Conservation (phyloP, 2,797 vertebrate species). For the Mastacembelus armatus region DNA sequence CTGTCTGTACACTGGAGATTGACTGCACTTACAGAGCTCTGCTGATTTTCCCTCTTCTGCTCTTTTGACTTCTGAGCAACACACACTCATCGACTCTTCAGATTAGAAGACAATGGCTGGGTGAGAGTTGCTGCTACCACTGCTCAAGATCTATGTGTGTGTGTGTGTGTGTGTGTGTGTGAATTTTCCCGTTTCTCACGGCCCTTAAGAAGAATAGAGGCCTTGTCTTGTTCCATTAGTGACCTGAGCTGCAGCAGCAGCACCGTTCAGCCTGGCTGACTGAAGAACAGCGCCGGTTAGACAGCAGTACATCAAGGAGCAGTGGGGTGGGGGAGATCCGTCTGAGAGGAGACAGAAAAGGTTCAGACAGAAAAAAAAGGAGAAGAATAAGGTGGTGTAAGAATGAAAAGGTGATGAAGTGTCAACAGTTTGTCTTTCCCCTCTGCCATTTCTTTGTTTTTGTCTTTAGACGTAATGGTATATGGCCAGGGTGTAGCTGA, state of each 20-base stretch:
- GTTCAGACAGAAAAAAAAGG: not conserved
- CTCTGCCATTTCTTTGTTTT: not conserved
- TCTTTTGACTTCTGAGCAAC: conserved; percentile 40
- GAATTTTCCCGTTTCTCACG: conserved; percentile 59
- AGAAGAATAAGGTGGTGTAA: not conserved
- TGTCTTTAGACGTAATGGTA: not conserved
- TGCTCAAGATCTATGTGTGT: conserved; percentile 38
- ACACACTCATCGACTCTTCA: conserved; percentile 40
- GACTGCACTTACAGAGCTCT: conserved; percentile 22
- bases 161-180: conserved; percentile 19
- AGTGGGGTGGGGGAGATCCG: not conserved
- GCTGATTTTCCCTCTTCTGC: conserved; percentile 20
- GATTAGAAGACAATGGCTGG: conserved; percentile 62
- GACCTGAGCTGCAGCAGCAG: conserved; percentile 56
- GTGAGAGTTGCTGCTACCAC: conserved; percentile 63
- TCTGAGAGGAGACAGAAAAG: not conserved
- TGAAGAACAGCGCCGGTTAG: conserved; percentile 49
- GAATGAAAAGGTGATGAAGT: not conserved
- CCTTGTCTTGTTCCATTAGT: conserved; percentile 76
- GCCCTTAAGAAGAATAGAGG: conserved; percentile 70
- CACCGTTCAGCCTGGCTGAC: conserved; percentile 38
- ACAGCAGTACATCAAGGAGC: conserved; percentile 18
- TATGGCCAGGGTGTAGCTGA: not conserved
- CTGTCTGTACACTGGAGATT: conserved; percentile 13
- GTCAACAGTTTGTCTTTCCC: not conserved